Conservation (phyloP, 2,113 vertebrate species). For the Notiomystis cincta region DNA sequence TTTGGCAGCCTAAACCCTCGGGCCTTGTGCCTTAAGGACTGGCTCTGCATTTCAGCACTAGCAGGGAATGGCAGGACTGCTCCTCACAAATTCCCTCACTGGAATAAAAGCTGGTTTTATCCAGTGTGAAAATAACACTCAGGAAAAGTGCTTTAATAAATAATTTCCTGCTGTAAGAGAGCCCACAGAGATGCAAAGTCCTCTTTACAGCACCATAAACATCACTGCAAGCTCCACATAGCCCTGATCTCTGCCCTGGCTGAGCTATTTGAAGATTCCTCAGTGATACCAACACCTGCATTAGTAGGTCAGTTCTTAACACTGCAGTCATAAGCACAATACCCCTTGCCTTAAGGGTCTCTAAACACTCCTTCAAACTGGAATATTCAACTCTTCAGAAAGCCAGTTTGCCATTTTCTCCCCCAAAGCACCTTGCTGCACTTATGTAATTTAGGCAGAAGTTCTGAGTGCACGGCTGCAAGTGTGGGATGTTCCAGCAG, state of each 20-base stretch:
- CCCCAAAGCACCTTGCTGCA: not conserved
- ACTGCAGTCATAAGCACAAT: not conserved
- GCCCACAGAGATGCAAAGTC: not conserved
- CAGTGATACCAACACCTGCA: not conserved
- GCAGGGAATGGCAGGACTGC: not conserved
- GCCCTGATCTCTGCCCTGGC: conserved; percentile 32
- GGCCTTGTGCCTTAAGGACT: not conserved
- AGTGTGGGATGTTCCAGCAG: not conserved
- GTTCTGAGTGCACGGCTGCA: not conserved
- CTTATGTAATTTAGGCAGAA: not conserved
- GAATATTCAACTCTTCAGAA: not conserved
- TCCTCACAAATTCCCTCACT: not conserved
- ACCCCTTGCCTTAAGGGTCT: not conserved
- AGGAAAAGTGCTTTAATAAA: not conserved
- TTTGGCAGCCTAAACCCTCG: not conserved
- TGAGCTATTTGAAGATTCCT: not conserved
- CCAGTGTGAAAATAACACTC: not conserved
- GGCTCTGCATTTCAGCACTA: not conserved
- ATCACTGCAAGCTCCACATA: not conserved
- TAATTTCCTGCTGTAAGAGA: not conserved
- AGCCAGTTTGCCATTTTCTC: not conserved
- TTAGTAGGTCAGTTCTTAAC: not conserved
- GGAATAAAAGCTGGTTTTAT: not conserved
- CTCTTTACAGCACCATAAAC: not conserved
- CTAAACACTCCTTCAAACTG: not conserved